phyloP scores from a whole-genome alignment of 1,140 invertebrate genomes.

The Asobara japonica region DNA sequence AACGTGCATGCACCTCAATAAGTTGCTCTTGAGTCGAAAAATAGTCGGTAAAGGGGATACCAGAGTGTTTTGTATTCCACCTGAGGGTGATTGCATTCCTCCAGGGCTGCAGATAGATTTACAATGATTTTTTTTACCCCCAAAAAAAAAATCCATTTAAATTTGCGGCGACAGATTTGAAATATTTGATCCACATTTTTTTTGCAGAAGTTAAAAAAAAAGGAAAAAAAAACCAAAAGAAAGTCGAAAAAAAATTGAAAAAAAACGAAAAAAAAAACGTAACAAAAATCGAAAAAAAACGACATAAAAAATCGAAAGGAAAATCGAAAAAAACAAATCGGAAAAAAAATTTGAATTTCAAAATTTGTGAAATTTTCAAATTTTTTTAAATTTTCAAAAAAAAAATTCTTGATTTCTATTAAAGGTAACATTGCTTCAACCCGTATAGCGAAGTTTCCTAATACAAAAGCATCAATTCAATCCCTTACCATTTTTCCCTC shows the following conservation, averaged over 20 bases:
- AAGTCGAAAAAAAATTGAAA: no score
- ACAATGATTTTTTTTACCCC: not conserved
- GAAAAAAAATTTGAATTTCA: no score
- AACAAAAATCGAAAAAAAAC: no score
- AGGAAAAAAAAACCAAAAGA: not conserved
- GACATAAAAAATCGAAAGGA: no score
- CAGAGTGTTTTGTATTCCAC: not conserved
- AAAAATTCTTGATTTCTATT: not conserved
- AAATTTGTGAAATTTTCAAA: no score
- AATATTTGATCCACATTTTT: no score
- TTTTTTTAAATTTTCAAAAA: not conserved
- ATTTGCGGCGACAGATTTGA: no score
- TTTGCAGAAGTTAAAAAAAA: no score
- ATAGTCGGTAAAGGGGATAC: not conserved
- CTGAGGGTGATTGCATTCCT: not conserved
- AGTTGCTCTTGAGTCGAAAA: slow-evolving; percentile 2
- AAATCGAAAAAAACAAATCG: no score
- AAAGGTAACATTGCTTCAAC: not conserved
- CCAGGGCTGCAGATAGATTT: not conserved
- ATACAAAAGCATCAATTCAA: slow-evolving; percentile 14
- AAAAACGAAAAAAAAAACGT: no score
- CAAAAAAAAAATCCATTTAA: not conserved
- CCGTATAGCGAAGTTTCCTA: not conserved
- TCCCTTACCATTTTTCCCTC: not conserved
- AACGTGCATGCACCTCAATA: slow-evolving; percentile 10